Evolutionary conservation across 2,113 vertebrate species (phyloP), one percentile per base, ranked within the genome.

Genomic region (Sterna hirundo): DNA sequence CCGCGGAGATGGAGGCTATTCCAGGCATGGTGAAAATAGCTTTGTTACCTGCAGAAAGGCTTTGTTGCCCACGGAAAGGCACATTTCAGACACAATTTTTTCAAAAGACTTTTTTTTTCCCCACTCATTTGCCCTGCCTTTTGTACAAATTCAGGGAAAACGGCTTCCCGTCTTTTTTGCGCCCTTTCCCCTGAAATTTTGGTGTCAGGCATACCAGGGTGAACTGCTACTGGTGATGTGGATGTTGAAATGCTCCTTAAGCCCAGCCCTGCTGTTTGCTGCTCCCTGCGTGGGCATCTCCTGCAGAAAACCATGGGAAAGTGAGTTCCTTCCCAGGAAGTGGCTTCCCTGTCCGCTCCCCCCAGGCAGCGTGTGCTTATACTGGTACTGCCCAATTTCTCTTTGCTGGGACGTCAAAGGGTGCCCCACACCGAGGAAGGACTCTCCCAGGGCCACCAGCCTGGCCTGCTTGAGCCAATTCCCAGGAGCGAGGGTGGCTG

Each of bases 91-190:
- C 2, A 5, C 40, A 44, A 3, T 26, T 29, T 79, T 79, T 79
- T 14, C 47, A 54, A 9, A 64, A 52, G 51, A 34, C 44, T 11
- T 58, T 8, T 57, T 77, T 83, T 46, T 20, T 13, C 21, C 47
- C 21, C 30, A 16, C 23, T 22, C 38, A 13, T 1, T 65, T 42
- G 5, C n/a, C 51, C 46, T 27, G 27, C 23, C 27, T 75, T 61
- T 81, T 70, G 27, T 27, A 30, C 11, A 46, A 40, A 51, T 11
- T 40, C 76, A 32, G 49, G n/a, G 38, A 36, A 57, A 16, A 25
- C 0, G 1, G 13, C 19, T 58, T 52, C 49, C 20, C 0, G 0
- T 25, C 32, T 55, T 29, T 60, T 66, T 66, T 66, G 8, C 1
- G 1, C 32, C n/a, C 22, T 80, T 81, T 81, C 11, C 20, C 11